Base-by-base conservation (phyloP, 2,888 invertebrate genomes). In the Lasioglossum malachurum region DNA sequence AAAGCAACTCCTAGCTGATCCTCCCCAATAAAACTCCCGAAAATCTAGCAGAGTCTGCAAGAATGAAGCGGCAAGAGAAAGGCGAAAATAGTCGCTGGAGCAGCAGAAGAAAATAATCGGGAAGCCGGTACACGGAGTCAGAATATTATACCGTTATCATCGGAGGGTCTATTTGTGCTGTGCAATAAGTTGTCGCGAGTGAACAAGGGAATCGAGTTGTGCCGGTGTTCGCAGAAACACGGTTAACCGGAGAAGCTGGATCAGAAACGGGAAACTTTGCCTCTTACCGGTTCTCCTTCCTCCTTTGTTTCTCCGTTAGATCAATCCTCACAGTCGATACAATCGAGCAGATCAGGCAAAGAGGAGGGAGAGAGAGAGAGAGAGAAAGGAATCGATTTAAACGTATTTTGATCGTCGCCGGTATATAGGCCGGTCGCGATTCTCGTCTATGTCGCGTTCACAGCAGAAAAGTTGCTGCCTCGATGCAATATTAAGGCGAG, bases 401-500 rank as follows among this genome's bases (percentile, higher is more conserved):
- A 71, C 82, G 86, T 76, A 75, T 78, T 83, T 81, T 72, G 83
- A 87, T 87, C 83, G 87, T 75, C 80, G 69, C 5, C 46, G 71
- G 53, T 79, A 86, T 79, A 82, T 73, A 85, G 75, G 75, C 44
- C 84, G 81, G 14, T 44, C 44, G n/a, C 38, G 31, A 53, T 14
- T 38, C 75, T 41, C 75, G 83, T 57, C 78, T 64, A 35, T 57
- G 38, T 41, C 41, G 23, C 80, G 83, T 84, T 83, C 80, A 84
- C 82, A 74, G 83, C 78, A 84, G 87, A 90, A 91, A 91, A 86
- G 84, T 86, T 87, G 57, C n/a, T 85, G 57, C 19, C 80, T 84
- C 85, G 88, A 85, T 84, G 84, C 83, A 80, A 86, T 88, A 83
- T 87, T 83, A 89, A 90, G 85, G 87, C 90, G 90, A 91, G 91